phyloP scores from a whole-genome alignment of 2,888 invertebrate genomes.

The Agonopterix alstromeriana region DNA sequence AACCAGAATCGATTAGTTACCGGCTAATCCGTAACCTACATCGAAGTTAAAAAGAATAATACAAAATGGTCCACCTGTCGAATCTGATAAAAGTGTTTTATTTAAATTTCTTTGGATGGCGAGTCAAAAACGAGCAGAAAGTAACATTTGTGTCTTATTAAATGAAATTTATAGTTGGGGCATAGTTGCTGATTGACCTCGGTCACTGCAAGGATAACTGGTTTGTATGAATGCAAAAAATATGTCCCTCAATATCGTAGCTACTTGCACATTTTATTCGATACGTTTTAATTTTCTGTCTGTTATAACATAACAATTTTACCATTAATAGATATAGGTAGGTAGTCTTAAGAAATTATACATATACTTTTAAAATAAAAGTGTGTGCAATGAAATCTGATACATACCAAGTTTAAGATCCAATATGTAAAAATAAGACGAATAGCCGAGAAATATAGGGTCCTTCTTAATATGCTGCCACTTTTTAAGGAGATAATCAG shows the following conservation, averaged over 20 bases:
- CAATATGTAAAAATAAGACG: too few relatives aligned
- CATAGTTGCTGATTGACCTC: constrained; percentile 73
- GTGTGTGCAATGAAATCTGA: too few relatives aligned
- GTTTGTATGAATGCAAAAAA: constrained; percentile 52
- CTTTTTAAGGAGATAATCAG: too few relatives aligned
- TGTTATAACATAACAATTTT: too few relatives aligned
- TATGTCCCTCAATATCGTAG: constrained; percentile 25
- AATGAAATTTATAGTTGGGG: constrained; percentile 74
- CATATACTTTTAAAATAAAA: too few relatives aligned
- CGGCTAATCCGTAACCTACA: constrained; percentile 72
- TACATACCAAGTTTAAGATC: too few relatives aligned
- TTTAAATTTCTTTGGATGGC: constrained; percentile 71
- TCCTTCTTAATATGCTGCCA: too few relatives aligned
- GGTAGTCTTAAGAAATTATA: too few relatives aligned
- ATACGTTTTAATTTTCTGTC: too few relatives aligned
- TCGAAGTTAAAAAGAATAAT: constrained; percentile 63
- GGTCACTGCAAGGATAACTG: constrained; percentile 63
- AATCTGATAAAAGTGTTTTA: constrained; percentile 75
- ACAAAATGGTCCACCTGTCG: constrained; percentile 68
- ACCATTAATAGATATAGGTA: too few relatives aligned
- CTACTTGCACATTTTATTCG: too few relatives aligned
- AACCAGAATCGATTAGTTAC: constrained; percentile 65
- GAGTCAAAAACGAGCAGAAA: constrained; percentile 67
- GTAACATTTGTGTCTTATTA: constrained; percentile 75
- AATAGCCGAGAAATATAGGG: too few relatives aligned